Conservation (phyloP, 2,888 invertebrate genomes). For the Lissocephala sabroskyi region DNA sequence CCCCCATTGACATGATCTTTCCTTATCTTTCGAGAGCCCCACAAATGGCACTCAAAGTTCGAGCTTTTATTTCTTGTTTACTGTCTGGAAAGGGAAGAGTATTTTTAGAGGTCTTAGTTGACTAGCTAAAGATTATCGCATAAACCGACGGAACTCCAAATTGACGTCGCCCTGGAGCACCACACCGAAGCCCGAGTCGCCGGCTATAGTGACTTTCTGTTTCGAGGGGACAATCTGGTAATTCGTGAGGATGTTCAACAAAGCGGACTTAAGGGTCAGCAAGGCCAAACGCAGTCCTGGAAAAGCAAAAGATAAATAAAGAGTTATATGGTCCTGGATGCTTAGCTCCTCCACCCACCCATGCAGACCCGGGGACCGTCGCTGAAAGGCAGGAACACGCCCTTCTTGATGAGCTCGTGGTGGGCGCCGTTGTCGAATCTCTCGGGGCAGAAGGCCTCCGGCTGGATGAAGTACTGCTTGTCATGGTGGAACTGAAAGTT, state of each 20-base stretch:
- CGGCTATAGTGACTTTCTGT: slow-evolving; percentile 11
- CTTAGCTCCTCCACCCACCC: slow-evolving; percentile 33
- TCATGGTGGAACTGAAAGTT: slow-evolving; percentile 68
- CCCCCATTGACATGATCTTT: too few species aligned
- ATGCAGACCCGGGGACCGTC: slow-evolving; percentile 68
- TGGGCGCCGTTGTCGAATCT: slow-evolving; percentile 56
- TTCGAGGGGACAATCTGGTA: slow-evolving; percentile 35
- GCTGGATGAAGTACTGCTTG: slow-evolving; percentile 47
- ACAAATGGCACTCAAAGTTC: too few species aligned
- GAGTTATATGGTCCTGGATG: not conserved
- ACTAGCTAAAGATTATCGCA: slow-evolving; percentile 27
- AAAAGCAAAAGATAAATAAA: not conserved
- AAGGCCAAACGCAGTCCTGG: slow-evolving; percentile 50
- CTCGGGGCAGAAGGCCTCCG: slow-evolving; percentile 58
- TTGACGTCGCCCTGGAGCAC: slow-evolving; percentile 47
- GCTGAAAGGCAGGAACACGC: slow-evolving; percentile 65
- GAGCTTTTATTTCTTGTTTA: too few species aligned
- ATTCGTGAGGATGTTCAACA: slow-evolving; percentile 43
- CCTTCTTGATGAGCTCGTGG: slow-evolving; percentile 44
- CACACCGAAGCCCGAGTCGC: slow-evolving; percentile 42
- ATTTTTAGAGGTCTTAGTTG: too few species aligned
- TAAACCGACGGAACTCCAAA: slow-evolving; percentile 43
- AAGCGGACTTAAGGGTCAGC: slow-evolving; percentile 48
- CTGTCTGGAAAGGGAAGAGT: too few species aligned
- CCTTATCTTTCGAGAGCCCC: too few species aligned